Percentiles rank a stretch among this genome's conserved stretches.
phyloP scores from a whole-genome alignment of 2,888 invertebrate genomes.

The Sepioteuthis lessoniana region DNA sequence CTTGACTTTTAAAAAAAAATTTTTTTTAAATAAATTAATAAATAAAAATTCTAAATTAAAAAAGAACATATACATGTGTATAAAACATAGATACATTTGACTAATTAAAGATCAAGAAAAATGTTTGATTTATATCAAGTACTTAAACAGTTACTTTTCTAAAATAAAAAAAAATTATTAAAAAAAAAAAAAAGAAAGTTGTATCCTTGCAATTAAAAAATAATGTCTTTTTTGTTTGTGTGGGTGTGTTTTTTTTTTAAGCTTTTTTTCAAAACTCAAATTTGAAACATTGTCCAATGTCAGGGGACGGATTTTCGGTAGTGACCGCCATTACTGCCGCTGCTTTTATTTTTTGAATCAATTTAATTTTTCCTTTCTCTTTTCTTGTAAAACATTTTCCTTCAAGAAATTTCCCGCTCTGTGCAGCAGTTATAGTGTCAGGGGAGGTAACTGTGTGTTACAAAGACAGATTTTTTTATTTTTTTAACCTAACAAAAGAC shows the following conservation, averaged over 20 bases:
- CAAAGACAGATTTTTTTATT: background rate
- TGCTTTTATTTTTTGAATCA: background rate
- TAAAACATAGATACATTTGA: background rate
- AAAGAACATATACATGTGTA: background rate
- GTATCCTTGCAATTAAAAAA: background rate
- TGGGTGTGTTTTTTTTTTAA: background rate
- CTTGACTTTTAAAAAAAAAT: background rate
- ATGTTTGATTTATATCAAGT: too few species aligned
- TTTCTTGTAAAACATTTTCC: background rate
- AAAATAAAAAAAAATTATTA: background rate
- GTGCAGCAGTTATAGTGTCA: constrained; percentile 33
- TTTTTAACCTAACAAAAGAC: constrained; percentile 33
- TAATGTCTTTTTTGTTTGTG: background rate
- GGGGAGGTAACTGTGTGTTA: constrained; percentile 23
- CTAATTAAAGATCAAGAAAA: too few species aligned
- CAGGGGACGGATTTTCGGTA: constrained; percentile 21
- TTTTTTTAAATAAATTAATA: too few species aligned
- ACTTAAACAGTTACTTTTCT: too few species aligned
- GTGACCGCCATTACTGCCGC: background rate
- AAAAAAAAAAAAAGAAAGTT: background rate
- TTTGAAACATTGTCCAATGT: constrained; percentile 20
- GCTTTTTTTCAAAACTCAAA: background rate
- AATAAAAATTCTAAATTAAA: background rate
- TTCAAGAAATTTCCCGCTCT: background rate
- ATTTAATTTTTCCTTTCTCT: background rate